Conservation (phyloP, 1,140 invertebrate species). For the Drosophila obscura region DNA sequence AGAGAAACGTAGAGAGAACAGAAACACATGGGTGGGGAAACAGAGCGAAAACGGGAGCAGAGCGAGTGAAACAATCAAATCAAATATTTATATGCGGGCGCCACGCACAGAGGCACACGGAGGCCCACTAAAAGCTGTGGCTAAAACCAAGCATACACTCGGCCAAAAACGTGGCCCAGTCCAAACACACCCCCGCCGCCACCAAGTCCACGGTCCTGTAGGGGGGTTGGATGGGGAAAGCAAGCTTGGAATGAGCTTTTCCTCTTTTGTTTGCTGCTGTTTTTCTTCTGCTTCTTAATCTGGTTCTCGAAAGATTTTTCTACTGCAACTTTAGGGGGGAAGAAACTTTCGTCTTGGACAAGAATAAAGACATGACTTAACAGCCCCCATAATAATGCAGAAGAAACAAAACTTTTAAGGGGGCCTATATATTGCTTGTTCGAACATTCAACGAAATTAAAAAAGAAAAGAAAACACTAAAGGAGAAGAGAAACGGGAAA, state of each 20-base stretch:
- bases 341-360: constrained; percentile 30
- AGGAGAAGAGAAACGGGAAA: constrained; percentile 37
- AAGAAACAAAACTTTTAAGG: constrained; percentile 53
- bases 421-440: constrained; percentile 43
- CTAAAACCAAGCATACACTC: constrained; percentile 34
- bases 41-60: neutral
- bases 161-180: constrained; percentile 25
- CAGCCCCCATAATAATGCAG: constrained; percentile 35
- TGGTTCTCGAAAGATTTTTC: constrained; percentile 32
- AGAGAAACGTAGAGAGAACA: neutral
- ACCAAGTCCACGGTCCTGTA: neutral
- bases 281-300: constrained; percentile 8
- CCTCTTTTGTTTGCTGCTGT: constrained; percentile 19
- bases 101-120: constrained; percentile 18
- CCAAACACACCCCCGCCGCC: neutral
- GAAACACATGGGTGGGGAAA: constrained; percentile 4
- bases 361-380: constrained; percentile 20
- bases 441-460: constrained; percentile 32
- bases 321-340: constrained; percentile 10
- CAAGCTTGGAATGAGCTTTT: constrained; percentile 35
- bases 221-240: neutral
- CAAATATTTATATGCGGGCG: constrained; percentile 79
- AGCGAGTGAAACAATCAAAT: constrained; percentile 63
- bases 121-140: constrained; percentile 24
- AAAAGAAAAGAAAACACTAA: too few relatives aligned